Percentiles rank a stretch among this genome's conserved stretches.
Conservation (phyloP, 2,888 invertebrate genomes). For the Cyaniris semiargus region DNA sequence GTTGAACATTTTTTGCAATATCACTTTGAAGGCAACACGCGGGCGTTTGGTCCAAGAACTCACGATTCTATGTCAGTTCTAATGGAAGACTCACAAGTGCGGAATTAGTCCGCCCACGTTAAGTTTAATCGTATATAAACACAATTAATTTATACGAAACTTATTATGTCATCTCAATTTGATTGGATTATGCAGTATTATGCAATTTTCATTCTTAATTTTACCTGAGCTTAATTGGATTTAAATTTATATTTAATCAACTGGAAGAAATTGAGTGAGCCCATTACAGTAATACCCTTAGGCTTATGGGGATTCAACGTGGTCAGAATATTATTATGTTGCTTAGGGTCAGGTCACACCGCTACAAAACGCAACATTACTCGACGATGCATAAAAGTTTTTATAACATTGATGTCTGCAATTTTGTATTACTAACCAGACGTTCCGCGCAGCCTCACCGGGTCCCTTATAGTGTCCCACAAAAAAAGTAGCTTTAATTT, state of each 20-base stretch:
- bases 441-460: too few species aligned
- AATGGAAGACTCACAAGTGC: conserved; percentile 69
- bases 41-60: conserved; percentile 48
- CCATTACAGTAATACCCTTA: neutral
- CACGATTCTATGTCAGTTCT: conserved; percentile 62
- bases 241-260: conserved; percentile 6
- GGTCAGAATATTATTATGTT: neutral
- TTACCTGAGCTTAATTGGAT: neutral
- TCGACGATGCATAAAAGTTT: too few species aligned
- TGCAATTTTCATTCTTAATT: neutral
- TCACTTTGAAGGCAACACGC: conserved; percentile 38
- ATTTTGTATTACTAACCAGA: too few species aligned
- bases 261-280: neutral
- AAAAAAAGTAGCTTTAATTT: too few species aligned
- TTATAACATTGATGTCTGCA: too few species aligned
- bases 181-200: neutral
- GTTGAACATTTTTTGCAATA: conserved; percentile 84
- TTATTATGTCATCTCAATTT: conserved; percentile 14
- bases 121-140: conserved; percentile 26
- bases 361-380: too few species aligned
- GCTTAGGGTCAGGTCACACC: neutral
- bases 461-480: too few species aligned
- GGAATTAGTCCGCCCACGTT: conserved; percentile 49
- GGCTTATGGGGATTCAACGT: neutral
- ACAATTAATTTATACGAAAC: conserved; percentile 26